These are phyloP conservation scores for Nomada ruficornis DNA, from an alignment of 2,888 invertebrate species.

Conservation along the genomic window DNA sequence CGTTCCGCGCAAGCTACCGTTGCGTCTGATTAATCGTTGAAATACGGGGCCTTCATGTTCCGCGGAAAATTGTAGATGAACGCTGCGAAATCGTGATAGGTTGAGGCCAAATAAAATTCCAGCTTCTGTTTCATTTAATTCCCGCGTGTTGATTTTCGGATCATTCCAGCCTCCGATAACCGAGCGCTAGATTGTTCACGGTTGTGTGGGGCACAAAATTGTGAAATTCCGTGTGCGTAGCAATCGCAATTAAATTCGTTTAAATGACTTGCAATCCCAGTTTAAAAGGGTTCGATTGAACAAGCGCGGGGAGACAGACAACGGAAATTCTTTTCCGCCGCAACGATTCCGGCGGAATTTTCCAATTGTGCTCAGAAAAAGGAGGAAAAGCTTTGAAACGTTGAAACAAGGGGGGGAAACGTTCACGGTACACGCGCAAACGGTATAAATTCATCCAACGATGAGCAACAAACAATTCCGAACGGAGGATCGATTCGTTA, in stretches of 20 bases:
- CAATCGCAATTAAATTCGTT: constrained; percentile 45
- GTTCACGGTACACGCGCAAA: not conserved
- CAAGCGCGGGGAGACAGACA: constrained; percentile 25
- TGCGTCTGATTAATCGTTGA: too few relatives aligned
- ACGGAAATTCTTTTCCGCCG: constrained; percentile 29
- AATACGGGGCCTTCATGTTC: too few relatives aligned
- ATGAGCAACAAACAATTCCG: not conserved
- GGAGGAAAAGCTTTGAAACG: not conserved
- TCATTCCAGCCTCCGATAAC: too few relatives aligned
- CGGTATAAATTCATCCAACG: constrained; percentile 6
- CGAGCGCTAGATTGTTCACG: too few relatives aligned
- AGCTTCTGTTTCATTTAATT: not conserved
- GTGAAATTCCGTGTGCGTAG: constrained; percentile 15
- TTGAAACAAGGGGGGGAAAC: not conserved
- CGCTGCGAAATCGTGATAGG: too few relatives aligned
- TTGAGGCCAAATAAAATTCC: too few relatives aligned
- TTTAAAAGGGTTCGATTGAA: constrained; percentile 27
- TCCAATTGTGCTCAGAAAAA: not conserved
- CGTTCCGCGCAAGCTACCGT: too few relatives aligned
- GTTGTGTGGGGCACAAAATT: constrained; percentile 35
- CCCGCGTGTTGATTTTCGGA: not conserved
- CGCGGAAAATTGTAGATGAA: too few relatives aligned
- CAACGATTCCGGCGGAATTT: constrained; percentile 22
- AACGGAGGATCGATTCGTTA: constrained; percentile 6
- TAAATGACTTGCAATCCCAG: constrained; percentile 39